These are phyloP conservation scores for Peromyscus leucopus DNA, from an alignment of 2,113 vertebrate species.

Conservation along the genomic window DNA sequence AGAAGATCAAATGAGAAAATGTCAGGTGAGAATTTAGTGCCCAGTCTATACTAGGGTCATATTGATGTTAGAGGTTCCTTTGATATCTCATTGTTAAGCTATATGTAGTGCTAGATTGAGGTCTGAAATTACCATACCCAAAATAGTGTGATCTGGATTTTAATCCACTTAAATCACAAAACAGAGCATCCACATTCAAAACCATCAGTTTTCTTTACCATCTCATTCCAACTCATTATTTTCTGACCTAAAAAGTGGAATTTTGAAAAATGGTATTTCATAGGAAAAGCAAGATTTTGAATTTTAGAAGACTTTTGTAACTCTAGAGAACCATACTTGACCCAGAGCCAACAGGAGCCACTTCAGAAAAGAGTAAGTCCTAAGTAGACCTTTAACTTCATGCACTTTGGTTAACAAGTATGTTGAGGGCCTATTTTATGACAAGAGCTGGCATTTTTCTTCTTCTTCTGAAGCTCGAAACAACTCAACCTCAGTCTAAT, in stretches of 20 bases:
- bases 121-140: background rate
- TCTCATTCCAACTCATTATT: background rate
- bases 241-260: background rate
- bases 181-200: background rate
- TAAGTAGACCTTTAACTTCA: background rate
- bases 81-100: background rate
- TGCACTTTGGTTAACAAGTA: background rate
- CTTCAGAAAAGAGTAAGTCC: background rate
- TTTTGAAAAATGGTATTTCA: background rate
- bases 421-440: background rate
- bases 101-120: background rate
- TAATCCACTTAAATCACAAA: background rate
- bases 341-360: background rate
- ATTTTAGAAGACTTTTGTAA: background rate
- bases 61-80: background rate
- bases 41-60: background rate
- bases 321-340: background rate
- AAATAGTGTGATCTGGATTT: background rate
- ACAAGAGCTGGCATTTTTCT: background rate
- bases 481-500: background rate
- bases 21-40: background rate
- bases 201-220: background rate
- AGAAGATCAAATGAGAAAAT: background rate
- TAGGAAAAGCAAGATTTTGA: background rate
- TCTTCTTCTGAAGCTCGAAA: conserved; percentile 30